phyloP scores from a whole-genome alignment of 1,140 invertebrate species.

The Mylabris phalerata region DNA sequence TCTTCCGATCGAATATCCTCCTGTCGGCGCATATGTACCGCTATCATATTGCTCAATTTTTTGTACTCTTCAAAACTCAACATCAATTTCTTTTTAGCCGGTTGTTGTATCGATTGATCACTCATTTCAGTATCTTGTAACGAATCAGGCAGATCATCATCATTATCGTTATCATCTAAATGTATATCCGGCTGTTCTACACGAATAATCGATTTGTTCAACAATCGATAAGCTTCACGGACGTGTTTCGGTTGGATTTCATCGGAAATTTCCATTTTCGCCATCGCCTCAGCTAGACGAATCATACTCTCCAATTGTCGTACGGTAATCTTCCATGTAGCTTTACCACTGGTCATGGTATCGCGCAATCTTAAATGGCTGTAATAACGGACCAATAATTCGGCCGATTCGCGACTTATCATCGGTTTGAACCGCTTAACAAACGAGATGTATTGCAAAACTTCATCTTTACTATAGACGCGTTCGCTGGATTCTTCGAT shows the following conservation, averaged over 20 bases:
- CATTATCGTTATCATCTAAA: slow-evolving; percentile 60
- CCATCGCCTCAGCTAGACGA: slow-evolving; percentile 91
- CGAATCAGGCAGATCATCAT: slow-evolving; percentile 41
- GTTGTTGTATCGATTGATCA: slow-evolving; percentile 17
- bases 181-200: slow-evolving; percentile 97
- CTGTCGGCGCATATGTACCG: slow-evolving; percentile 80
- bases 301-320: slow-evolving; percentile 98
- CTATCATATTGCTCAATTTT: slow-evolving; percentile 83
- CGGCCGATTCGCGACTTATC: slow-evolving; percentile 74
- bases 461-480: slow-evolving; percentile 78
- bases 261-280: slow-evolving; percentile 90
- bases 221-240: slow-evolving; percentile 83
- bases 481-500: slow-evolving; percentile 67
- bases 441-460: slow-evolving; percentile 92
- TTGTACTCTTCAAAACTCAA: slow-evolving; percentile 95
- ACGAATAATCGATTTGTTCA: slow-evolving; percentile 98
- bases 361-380: slow-evolving; percentile 80
- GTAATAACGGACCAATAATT: slow-evolving; percentile 86
- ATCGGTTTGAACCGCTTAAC: slow-evolving; percentile 94
- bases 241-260: slow-evolving; percentile 84
- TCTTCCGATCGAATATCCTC: slow-evolving; percentile 59
- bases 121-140: slow-evolving; percentile 32
- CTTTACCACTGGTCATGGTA: slow-evolving; percentile 59
- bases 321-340: slow-evolving; percentile 95
- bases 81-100: slow-evolving; percentile 74